Evolutionary conservation across 1,140 invertebrate species (phyloP), one percentile per base, ranked within the genome.

Genomic region (Drosophila leontia): DNA sequence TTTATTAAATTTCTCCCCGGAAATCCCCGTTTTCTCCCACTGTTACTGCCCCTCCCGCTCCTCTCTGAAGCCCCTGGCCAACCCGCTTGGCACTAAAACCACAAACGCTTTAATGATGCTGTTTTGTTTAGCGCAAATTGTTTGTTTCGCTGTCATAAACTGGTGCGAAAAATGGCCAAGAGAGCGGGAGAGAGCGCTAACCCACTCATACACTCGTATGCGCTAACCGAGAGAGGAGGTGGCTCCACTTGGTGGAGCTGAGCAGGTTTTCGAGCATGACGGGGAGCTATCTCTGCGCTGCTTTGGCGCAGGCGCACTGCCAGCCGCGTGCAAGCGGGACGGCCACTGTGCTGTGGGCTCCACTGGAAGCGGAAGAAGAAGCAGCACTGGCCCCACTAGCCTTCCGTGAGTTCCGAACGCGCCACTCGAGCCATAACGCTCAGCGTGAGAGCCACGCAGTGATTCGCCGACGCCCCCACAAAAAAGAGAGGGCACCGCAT

Each of bases 61-160:
- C 45, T 26, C 45, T 37, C 9, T 17, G 50, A 9, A 23, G 55
- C 78, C 51, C 51, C 51, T 75, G 60, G 48, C 61, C 77, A 72
- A 71, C 84, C 50, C 72, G 64, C 80, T 71, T 71, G 77, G 84
- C 84, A 88, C 85, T 91, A 90, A 90, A 90, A 90, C 88, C 90
- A 91, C 90, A 91, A 91, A 88, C 84, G 76, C 81, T 91, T 91
- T 91, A 91, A 91, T 91, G 88, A 91, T 91, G 88, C 90, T 91
- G 90, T 91, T 91, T 88, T 91, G 87, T 91, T 91, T 91, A 86
- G 82, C 86, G 86, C 86, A 91, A 91, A 91, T 91, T 91, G 86
- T 91, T 91, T 91, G 86, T 91, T 91, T 86, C 86, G 82, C 87
- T 91, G 86, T 91, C 86, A 91, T 91, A 91, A 91, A 91, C 86